Evolutionary conservation across 1,140 invertebrate genomes (phyloP).

Genomic region (Halictus rubicundus): DNA sequence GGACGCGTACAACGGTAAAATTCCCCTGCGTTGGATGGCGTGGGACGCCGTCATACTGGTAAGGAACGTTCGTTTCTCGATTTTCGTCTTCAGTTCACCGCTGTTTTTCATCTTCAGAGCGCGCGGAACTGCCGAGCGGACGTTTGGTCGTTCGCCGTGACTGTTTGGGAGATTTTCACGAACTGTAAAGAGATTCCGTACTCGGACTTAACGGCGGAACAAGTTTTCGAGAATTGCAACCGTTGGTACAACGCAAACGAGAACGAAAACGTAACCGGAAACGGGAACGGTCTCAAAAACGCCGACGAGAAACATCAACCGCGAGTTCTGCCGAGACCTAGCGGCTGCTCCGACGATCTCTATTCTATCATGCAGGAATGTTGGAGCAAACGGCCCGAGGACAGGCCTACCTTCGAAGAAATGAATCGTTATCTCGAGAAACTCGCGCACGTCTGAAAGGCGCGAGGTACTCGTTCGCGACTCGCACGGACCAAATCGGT

Average conservation of each 20-base stretch:
- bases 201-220: constrained; percentile 87
- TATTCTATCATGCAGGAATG: constrained; percentile 90
- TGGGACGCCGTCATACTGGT: constrained; percentile 91
- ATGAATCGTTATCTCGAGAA: constrained; percentile 88
- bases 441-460: constrained; percentile 83
- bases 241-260: constrained; percentile 82
- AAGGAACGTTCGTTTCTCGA: constrained; percentile 55
- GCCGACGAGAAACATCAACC: constrained; percentile 71
- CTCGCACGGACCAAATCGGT: constrained; percentile 76
- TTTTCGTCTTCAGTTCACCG: no score
- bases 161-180: constrained; percentile 89
- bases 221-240: constrained; percentile 88
- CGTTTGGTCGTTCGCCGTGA: constrained; percentile 90
- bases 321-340: constrained; percentile 79
- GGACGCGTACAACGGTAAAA: constrained; percentile 89
- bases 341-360: constrained; percentile 84
- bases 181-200: constrained; percentile 87
- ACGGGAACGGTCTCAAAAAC: constrained; percentile 68
- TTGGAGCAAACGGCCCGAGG: constrained; percentile 86
- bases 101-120: constrained; percentile 79
- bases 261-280: constrained; percentile 56
- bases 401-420: constrained; percentile 87
- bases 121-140: constrained; percentile 87
- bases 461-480: constrained; percentile 49
- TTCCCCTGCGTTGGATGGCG: constrained; percentile 94